Conservation (phyloP, 2,113 vertebrate genomes). For the Laticauda laticaudata region DNA sequence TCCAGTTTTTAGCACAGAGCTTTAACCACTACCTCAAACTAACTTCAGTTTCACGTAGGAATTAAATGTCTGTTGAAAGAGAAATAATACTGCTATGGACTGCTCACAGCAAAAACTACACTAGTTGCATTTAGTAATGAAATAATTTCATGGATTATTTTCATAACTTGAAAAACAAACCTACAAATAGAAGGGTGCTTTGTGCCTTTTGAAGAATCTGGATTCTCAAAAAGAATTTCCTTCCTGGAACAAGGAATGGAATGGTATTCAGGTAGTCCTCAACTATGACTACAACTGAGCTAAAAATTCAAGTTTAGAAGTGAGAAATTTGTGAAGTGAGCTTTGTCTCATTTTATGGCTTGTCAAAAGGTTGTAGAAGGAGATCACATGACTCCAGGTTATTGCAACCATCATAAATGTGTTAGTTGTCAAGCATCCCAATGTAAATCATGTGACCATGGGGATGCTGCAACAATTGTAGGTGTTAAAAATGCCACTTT, state of each 20-base stretch:
- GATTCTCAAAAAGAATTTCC: neutral
- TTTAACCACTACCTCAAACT: neutral
- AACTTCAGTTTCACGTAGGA: neutral
- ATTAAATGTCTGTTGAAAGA: neutral
- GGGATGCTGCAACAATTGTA: no score
- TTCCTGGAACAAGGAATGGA: neutral
- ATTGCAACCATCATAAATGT: no score
- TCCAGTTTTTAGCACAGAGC: neutral
- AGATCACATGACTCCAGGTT: no score
- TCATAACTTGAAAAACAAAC: neutral
- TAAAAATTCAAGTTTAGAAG: no score
- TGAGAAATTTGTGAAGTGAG: no score
- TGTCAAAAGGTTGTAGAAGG: no score
- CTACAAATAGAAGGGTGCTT: neutral
- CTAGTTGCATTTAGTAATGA: neutral
- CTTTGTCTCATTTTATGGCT: no score
- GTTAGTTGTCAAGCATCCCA: no score
- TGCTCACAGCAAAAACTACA: neutral
- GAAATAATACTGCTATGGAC: neutral
- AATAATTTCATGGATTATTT: neutral
- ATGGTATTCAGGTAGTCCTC: neutral
- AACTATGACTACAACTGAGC: no score
- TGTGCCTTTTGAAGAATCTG: neutral
- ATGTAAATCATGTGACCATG: no score
- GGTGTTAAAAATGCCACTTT: no score